These are phyloP conservation scores for Stenopsyche tienmushanensis DNA, from an alignment of 1,140 invertebrate species.

Conservation along the genomic window DNA sequence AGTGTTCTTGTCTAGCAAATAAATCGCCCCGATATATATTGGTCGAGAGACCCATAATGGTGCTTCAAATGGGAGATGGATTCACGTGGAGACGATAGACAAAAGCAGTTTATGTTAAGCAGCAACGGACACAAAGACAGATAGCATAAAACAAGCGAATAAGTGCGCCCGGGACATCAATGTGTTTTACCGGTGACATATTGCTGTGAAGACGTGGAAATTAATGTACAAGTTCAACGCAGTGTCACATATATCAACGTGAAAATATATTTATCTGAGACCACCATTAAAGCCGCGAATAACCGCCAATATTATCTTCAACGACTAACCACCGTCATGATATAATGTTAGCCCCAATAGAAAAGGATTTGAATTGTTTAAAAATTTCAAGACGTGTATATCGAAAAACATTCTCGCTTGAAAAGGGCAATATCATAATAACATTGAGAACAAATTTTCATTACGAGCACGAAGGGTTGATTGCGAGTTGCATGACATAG, in stretches of 20 bases:
- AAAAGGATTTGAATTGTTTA: neutral
- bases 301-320: too few relatives aligned
- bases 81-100: neutral
- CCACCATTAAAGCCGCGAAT: neutral
- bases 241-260: neutral
- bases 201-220: neutral
- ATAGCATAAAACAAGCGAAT: neutral
- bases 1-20: too few relatives aligned
- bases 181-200: constrained; percentile 1
- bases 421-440: neutral
- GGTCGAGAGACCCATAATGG: too few relatives aligned
- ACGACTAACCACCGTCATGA: too few relatives aligned
- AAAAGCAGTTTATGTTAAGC: neutral
- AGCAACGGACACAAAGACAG: neutral
- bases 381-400: neutral
- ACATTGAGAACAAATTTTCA: constrained; percentile 4
- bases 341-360: too few relatives aligned
- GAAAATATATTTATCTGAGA: neutral
- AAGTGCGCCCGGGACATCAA: neutral
- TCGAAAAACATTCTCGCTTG: neutral
- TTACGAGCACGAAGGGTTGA: constrained; percentile 12
- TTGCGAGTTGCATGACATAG: constrained; percentile 26
- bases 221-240: neutral
- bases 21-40: too few relatives aligned
- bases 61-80: neutral